Base-by-base conservation (phyloP, 2,888 invertebrate genomes). In the Agrypnus murinus region DNA sequence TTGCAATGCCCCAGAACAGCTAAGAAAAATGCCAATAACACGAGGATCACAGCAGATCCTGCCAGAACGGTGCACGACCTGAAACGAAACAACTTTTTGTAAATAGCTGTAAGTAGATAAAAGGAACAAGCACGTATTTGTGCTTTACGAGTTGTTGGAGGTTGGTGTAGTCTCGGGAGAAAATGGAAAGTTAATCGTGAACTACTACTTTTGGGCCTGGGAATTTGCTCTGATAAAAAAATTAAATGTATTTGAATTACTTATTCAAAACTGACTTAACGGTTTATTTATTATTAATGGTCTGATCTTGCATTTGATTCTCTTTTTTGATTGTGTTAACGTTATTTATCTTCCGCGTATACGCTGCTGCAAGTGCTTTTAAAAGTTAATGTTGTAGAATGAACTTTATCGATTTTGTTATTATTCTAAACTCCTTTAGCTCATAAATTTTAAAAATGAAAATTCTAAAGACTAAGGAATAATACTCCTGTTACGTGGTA, bases 1-100 rank as follows among this genome's bases (percentile, higher is more conserved):
- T 88, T 88, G 83, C 89, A 90, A 78, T 89, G 89, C 60, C 90
- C 90, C 78, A 89, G 85, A 73, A 90, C 81, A 31, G 89, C 88
- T 67, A 88, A 88, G 77, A 90, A 84, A 43, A 88, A 88, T 15
- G 88, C 89, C 62, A 89, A 81, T 72, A 89, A 82, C 77, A 90
- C 81, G 71, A 88, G 81, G 57, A 86, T 81, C 46, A 88, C 87
- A 34, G 89, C 88, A 43, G 85, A 86, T 70, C 88, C 88, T 80
- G 88, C 87, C 77, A 90, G 87, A 50, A 90, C 88, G 63, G 89
- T 89, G 72, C 89, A 90, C 78, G 89, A 87, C 81, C 90, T 90
- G 87, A 67, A 87, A 88, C 77, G 81, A 80, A 75, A 79, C 19
- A 34, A 53, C 53, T 32, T 53, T 53, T 53, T 53, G 53, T 53